Conservation (phyloP, 2,113 vertebrate species). For the Brachypodius melanocephalos region DNA sequence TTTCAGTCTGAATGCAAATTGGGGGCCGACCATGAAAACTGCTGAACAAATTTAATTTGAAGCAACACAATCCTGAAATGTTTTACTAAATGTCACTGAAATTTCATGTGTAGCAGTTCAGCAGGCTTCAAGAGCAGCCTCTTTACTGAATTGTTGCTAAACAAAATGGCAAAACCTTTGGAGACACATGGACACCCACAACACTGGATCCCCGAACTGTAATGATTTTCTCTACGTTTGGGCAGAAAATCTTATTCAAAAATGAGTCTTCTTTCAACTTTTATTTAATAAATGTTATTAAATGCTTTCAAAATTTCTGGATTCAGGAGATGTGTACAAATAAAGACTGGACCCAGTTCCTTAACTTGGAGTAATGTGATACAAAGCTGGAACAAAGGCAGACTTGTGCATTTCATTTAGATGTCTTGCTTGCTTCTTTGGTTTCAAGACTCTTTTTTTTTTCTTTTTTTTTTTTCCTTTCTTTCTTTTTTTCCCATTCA, state of each 20-base stretch:
- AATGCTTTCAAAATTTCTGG: not conserved
- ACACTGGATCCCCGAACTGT: not conserved
- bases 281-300: conserved; percentile 43
- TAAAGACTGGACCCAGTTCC: not conserved
- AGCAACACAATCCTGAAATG: conserved; percentile 13
- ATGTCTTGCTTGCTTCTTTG: conserved; percentile 40
- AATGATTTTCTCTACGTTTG: not conserved
- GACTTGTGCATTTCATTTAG: conserved; percentile 55
- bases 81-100: conserved; percentile 45
- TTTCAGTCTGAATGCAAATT: conserved; percentile 19
- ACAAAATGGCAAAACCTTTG: conserved; percentile 25
- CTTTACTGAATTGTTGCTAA: conserved; percentile 19
- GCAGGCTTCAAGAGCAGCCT: not conserved
- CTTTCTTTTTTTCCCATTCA: not conserved
- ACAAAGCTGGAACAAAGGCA: conserved; percentile 47
- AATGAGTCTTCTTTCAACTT: not conserved
- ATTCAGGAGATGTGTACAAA: not conserved
- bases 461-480: not conserved
- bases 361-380: conserved; percentile 8
- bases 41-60: conserved; percentile 15
- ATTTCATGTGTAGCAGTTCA: conserved; percentile 22
- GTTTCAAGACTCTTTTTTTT: not conserved
- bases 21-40: conserved; percentile 17
- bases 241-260: not conserved
- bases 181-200: conserved; percentile 50